Base-by-base conservation (phyloP, 2,888 invertebrate species). In the Drosophila anomalata region DNA sequence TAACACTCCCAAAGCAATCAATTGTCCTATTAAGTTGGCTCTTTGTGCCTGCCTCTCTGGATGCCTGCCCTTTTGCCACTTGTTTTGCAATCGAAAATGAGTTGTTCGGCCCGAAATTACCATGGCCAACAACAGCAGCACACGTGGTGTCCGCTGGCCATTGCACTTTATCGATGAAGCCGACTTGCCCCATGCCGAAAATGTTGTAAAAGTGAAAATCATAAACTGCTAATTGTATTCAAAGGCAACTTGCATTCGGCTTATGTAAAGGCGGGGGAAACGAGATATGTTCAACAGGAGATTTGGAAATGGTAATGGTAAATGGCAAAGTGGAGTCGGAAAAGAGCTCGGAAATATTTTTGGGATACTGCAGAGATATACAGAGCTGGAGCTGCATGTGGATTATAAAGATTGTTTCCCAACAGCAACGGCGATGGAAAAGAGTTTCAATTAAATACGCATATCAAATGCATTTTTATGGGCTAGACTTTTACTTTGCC, bases 31-130 rank as follows among this genome's bases (percentile, higher is more conserved):
- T 70, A 67, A 67, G 42, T 70, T 51, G 59, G 36, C 22, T 51
- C 33, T 39, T 47, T 65, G 46, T 31, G 67, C 31, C 55, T 46
- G 12, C 41, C 47, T 59, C 53, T 71, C 24, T 69, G 76, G 22
- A 62, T 57, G 61, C 7, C 42, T 66, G 77, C 44, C 77, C 74
- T 57, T 72, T 72, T 62, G 81, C 75, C 75, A 71, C 78, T 60
- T 73, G 79, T 80, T 80, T 81, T 85, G 88, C 88, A 81, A 81
- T 87, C 79, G 86, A 87, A 85, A 80, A 80, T 87, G 86, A 84
- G 67, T 73, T 66, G 66, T 82, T 74, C 46, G 78, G 68, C 58
- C 39, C 31, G 76, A 86, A 79, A 86, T 86, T 79, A 86, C 80
- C 83, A 79, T 79, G 68, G 42, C 52, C 75, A 80, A 33, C 62